A percentile compares a stretch with the other conserved stretches of the same genome.
Evolutionary conservation across 2,113 vertebrate genomes (phyloP).

Genomic region (Regulus satrapa): DNA sequence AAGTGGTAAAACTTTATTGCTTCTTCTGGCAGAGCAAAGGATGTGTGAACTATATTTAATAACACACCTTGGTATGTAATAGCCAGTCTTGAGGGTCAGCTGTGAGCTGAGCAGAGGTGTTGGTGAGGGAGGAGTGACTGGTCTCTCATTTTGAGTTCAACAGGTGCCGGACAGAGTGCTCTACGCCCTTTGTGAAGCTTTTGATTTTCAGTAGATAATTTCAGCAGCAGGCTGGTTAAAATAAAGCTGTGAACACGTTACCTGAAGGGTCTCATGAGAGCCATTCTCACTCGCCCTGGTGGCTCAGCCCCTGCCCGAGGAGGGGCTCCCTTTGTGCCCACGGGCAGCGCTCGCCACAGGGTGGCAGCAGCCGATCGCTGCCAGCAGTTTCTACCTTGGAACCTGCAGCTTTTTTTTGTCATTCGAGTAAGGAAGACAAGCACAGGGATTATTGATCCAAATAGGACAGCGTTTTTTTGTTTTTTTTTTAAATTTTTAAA

Average conservation of each 20-base stretch:
- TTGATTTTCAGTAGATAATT: not conserved
- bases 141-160: not conserved
- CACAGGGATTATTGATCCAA: not conserved
- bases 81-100: not conserved
- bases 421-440: not conserved
- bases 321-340: no score
- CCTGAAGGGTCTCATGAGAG: not conserved
- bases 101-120: not conserved
- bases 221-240: not conserved
- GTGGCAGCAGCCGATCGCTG: not conserved
- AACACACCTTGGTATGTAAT: not conserved
- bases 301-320: not conserved
- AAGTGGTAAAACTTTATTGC: not conserved
- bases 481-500: no score
- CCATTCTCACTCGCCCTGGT: not conserved
- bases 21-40: not conserved
- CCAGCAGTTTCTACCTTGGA: not conserved
- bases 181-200: fast-evolving
- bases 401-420: not conserved
- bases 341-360: no score
- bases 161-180: not conserved
- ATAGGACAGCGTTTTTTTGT: not conserved
- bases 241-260: not conserved
- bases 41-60: not conserved
- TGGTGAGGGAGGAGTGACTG: not conserved